Evolutionary conservation across 2,888 invertebrate genomes (phyloP).

Genomic region (Dyspetes luteomarginatus): DNA sequence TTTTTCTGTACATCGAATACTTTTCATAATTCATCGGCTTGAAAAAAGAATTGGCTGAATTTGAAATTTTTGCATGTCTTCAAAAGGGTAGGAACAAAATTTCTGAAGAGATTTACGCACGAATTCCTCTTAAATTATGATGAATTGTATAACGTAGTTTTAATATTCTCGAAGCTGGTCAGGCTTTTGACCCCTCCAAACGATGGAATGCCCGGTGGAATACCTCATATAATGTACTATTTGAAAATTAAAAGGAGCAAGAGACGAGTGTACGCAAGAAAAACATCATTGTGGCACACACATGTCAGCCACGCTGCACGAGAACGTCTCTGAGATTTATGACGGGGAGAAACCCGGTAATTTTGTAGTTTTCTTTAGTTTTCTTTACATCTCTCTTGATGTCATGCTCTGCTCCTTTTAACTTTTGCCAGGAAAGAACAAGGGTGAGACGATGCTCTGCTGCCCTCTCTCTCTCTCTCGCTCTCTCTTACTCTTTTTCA

Average conservation of each 20-base stretch:
- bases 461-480: not conserved
- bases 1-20: too few species aligned
- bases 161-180: too few species aligned
- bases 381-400: slow-evolving; percentile 41
- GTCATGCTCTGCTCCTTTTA: slow-evolving; percentile 22
- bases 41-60: too few species aligned
- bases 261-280: not conserved
- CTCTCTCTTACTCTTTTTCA: not conserved
- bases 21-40: too few species aligned
- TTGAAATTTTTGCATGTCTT: too few species aligned
- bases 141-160: too few species aligned
- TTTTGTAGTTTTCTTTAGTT: slow-evolving; percentile 60
- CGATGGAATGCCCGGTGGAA: not conserved
- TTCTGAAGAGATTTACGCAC: too few species aligned
- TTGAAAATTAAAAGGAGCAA: not conserved
- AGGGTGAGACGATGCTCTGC: slow-evolving; percentile 37
- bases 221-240: not conserved
- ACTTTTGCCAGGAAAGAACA: slow-evolving; percentile 22
- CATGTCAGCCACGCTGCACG: slow-evolving; percentile 67
- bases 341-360: slow-evolving; percentile 58
- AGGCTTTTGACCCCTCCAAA: too few species aligned
- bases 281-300: slow-evolving; percentile 59
- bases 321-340: slow-evolving; percentile 63
- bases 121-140: too few species aligned
- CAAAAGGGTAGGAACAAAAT: too few species aligned